A percentile compares a stretch with the other conserved stretches of the same genome.
phyloP scores from a whole-genome alignment of 64 coral and sea anemone species.

The Orbicella faveolata region DNA sequence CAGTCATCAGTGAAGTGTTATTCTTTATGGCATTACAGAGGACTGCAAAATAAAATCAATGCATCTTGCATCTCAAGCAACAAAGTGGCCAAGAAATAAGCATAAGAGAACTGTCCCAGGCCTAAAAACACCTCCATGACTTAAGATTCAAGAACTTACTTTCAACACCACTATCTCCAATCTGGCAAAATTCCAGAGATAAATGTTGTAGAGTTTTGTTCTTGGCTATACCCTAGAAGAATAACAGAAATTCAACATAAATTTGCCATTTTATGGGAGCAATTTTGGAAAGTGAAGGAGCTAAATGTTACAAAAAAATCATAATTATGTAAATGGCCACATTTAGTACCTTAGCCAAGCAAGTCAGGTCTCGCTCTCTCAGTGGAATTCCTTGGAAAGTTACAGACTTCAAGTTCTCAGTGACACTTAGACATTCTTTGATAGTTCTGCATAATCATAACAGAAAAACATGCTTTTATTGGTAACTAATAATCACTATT shows the following conservation, averaged over 20 bases:
- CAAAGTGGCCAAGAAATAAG: too few species aligned
- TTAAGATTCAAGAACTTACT: slow-evolving; percentile 58
- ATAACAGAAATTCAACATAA: background rate
- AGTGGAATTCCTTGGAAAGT: slow-evolving; percentile 90
- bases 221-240: slow-evolving; percentile 73
- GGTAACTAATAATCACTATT: background rate
- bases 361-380: slow-evolving; percentile 76
- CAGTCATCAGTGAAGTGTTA: slow-evolving; percentile 66
- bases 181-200: slow-evolving; percentile 96
- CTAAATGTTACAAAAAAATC: background rate
- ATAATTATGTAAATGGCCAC: too few species aligned
- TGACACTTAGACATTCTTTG: slow-evolving; percentile 91
- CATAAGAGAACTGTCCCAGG: too few species aligned
- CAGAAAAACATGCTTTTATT: background rate
- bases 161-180: slow-evolving; percentile 96
- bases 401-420: slow-evolving; percentile 75
- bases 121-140: too few species aligned
- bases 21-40: slow-evolving; percentile 86
- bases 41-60: slow-evolving; percentile 44
- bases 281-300: background rate
- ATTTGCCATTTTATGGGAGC: too few species aligned
- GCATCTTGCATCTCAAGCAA: too few species aligned
- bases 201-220: slow-evolving; percentile 85
- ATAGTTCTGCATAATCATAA: slow-evolving; percentile 52
- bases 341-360: slow-evolving; percentile 79